A percentile compares a stretch with the other conserved stretches of the same genome.
phyloP scores from a whole-genome alignment of 2,797 vertebrate species.

The Brachyalestes nurse region DNA sequence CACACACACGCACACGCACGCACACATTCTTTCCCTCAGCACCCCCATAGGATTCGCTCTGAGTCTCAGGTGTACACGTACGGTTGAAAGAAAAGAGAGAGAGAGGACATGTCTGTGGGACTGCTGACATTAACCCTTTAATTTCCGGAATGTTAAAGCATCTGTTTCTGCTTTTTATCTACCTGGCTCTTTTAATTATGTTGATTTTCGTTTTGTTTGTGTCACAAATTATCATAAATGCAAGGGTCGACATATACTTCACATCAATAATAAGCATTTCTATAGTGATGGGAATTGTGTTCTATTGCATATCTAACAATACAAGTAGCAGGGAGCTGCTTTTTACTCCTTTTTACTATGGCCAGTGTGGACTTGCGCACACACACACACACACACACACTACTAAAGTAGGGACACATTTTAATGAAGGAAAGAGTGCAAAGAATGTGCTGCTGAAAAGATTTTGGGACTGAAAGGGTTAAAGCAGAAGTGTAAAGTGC shows the following conservation, averaged over 20 bases:
- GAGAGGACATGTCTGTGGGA: slow-evolving; percentile 36
- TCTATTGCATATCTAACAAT: neutral
- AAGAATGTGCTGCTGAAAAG: too few relatives aligned
- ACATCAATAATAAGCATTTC: neutral
- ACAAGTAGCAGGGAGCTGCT: neutral
- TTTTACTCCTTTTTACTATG: neutral
- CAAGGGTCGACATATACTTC: neutral
- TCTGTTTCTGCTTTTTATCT: too few relatives aligned
- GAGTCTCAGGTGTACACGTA: slow-evolving; percentile 68
- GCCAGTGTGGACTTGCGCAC: too few relatives aligned
- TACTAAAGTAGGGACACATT: too few relatives aligned
- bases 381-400: too few relatives aligned
- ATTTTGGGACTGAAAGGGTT: neutral
- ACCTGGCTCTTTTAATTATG: neutral
- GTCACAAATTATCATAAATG: neutral
- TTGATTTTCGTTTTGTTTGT: neutral
- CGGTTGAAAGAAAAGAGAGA: neutral
- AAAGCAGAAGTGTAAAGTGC: neutral
- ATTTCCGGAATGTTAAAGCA: too few relatives aligned
- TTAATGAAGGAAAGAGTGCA: too few relatives aligned
- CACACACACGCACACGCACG: slow-evolving; percentile 52
- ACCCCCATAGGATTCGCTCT: slow-evolving; percentile 60
- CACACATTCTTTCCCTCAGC: slow-evolving; percentile 66
- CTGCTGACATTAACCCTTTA: neutral
- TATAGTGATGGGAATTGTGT: neutral